These are phyloP conservation scores for Microchrysa polita DNA, from an alignment of 2,888 invertebrate genomes.

Conservation along the genomic window DNA sequence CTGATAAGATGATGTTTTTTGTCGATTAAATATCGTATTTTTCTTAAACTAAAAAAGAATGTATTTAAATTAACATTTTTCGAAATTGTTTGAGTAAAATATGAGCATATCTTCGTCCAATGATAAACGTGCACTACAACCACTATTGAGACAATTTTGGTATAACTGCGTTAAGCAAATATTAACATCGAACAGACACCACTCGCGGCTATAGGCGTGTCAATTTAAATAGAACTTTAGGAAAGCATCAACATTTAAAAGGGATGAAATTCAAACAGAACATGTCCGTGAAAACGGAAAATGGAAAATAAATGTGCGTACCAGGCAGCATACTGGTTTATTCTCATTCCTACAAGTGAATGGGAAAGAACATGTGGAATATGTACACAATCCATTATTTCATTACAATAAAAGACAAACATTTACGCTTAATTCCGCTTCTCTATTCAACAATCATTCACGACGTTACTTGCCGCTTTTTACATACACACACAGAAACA, in stretches of 20 bases:
- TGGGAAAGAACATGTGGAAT: constrained; percentile 6
- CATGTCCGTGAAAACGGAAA: too few relatives aligned
- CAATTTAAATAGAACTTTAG: not conserved
- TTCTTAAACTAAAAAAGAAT: too few relatives aligned
- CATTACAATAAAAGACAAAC: constrained; percentile 12
- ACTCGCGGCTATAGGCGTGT: not conserved
- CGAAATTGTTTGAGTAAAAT: too few relatives aligned
- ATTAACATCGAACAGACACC: not conserved
- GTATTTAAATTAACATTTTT: too few relatives aligned
- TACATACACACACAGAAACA: not conserved
- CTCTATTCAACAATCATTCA: constrained; percentile 3
- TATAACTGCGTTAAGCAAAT: too few relatives aligned
- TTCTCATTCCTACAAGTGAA: not conserved
- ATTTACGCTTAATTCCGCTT: not conserved
- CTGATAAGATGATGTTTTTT: too few relatives aligned
- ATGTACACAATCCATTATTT: constrained; percentile 24
- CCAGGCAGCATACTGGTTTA: too few relatives aligned
- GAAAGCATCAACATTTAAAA: constrained; percentile 5
- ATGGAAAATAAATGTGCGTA: not conserved
- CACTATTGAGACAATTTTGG: too few relatives aligned
- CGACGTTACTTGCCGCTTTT: not conserved
- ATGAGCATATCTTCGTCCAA: too few relatives aligned
- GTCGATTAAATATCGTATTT: too few relatives aligned
- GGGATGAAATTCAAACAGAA: not conserved
- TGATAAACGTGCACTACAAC: too few relatives aligned